These are phyloP conservation scores for Bombyx mori DNA, from an alignment of 1,140 invertebrate genomes.

Conservation along the genomic window ASM3026992v2 NC_085115.1:13381501-13382000, in stretches of 20 bases:
- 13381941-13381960: background rate
- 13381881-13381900: constrained; percentile 8
- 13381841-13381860: constrained; percentile 10
- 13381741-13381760: constrained; percentile 50
- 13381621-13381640: too few relatives aligned
- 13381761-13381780: constrained; percentile 57
- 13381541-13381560: too few relatives aligned
- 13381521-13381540: too few relatives aligned
- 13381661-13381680: constrained; percentile 63
- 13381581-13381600: too few relatives aligned
- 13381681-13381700: constrained; percentile 58
- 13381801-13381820: constrained; percentile 23
- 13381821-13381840: constrained; percentile 19
- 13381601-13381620: too few relatives aligned
- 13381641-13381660: constrained; percentile 36
- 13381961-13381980: constrained; percentile 20
- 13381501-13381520: too few relatives aligned
- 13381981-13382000: constrained; percentile 40
- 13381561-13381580: too few relatives aligned
- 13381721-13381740: constrained; percentile 41
- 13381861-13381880: constrained; percentile 7
- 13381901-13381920: background rate
- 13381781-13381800: constrained; percentile 30
- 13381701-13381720: constrained; percentile 56
- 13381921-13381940: background rate